phyloP scores from a whole-genome alignment of 2,113 vertebrate genomes.

The Trogon surrucura region DNA sequence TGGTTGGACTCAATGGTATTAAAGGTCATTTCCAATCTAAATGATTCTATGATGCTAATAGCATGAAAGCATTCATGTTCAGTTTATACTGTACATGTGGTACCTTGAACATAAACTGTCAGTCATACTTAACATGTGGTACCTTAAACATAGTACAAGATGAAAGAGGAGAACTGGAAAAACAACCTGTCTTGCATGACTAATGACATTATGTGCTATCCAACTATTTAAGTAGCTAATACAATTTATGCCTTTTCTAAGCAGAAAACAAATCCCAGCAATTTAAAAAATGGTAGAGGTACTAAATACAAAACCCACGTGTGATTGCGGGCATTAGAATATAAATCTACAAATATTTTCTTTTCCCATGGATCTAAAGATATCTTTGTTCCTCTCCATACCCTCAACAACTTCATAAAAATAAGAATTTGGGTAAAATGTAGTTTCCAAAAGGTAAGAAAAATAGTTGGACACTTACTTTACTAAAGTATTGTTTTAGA shows the following conservation, averaged over 20 bases:
- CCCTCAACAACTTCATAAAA: not conserved
- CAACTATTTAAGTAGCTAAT: not conserved
- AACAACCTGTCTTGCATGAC: slow-evolving; percentile 5
- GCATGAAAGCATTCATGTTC: not conserved
- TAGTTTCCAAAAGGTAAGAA: not conserved
- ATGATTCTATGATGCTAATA: not conserved
- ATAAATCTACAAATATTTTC: not conserved
- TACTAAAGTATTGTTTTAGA: not conserved
- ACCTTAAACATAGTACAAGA: not conserved
- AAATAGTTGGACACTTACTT: not conserved
- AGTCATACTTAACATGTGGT: not conserved
- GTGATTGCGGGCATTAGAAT: fast-evolving
- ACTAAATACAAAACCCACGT: not conserved
- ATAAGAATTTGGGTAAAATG: not conserved
- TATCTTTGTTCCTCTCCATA: not conserved
- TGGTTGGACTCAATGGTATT: too few species aligned
- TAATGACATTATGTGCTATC: not conserved
- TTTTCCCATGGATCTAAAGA: not conserved
- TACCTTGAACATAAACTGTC: not conserved
- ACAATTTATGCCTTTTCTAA: not conserved
- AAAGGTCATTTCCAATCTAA: too few species aligned
- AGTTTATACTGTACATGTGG: not conserved
- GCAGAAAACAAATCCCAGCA: not conserved
- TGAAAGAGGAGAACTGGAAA: slow-evolving; percentile 1
- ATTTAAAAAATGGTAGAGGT: not conserved